Conservation (phyloP, 30 jellyfish, hydroid and myxozoan genomes). For the Turritopsis dohrnii region DNA sequence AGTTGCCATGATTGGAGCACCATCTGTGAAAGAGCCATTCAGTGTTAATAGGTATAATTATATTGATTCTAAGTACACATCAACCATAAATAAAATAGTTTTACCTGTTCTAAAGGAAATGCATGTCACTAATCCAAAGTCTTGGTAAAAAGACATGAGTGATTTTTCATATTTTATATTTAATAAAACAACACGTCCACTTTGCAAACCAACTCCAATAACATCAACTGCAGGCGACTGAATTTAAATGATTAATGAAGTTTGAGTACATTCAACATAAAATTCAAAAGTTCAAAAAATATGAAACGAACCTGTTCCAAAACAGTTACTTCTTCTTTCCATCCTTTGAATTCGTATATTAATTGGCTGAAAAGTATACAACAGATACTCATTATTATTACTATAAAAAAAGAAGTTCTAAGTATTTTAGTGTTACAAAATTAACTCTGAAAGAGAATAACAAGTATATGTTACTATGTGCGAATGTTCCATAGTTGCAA, state of each 20-base stretch:
- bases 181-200: slow-evolving; percentile 59
- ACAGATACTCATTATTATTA: not conserved
- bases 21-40: slow-evolving; percentile 36
- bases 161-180: slow-evolving; percentile 71
- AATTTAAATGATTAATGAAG: not conserved
- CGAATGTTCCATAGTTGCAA: slow-evolving; percentile 86
- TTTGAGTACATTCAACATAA: not conserved
- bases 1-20: slow-evolving; percentile 89
- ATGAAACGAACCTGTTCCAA: slow-evolving; percentile 70
- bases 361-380: slow-evolving; percentile 34
- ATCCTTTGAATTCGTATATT: slow-evolving; percentile 71
- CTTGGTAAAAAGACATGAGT: slow-evolving; percentile 70
- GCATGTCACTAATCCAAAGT: slow-evolving; percentile 84
- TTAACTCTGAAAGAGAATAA: not conserved
- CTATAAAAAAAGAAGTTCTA: not conserved
- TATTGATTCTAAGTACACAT: not conserved
- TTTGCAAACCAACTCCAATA: slow-evolving; percentile 73
- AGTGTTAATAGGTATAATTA: not conserved
- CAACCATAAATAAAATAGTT: too few species aligned
- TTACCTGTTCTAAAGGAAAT: slow-evolving; percentile 88
- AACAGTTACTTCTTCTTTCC: slow-evolving; percentile 72
- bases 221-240: slow-evolving; percentile 97
- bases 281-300: not conserved
- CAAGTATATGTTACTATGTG: slow-evolving; percentile 35
- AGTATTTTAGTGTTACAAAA: not conserved